A percentile compares a stretch with the other conserved stretches of the same genome.
These are phyloP conservation scores for Drosophila suzukii DNA, from an alignment of 1,140 invertebrate species.

Conservation along the genomic window DNA sequence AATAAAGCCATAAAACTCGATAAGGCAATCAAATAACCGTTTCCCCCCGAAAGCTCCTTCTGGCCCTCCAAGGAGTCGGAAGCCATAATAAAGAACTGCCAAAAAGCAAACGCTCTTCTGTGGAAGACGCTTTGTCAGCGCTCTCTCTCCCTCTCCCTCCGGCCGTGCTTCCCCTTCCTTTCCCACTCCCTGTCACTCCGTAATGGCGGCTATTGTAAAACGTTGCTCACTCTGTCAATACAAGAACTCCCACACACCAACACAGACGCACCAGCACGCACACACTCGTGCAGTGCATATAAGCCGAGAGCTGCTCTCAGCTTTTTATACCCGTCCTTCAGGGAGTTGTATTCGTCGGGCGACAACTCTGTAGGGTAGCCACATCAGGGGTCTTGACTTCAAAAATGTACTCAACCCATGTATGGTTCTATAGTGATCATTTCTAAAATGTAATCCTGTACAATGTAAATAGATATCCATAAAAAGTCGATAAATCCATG, in stretches of 20 bases:
- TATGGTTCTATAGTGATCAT: neutral
- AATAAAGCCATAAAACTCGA: conserved; percentile 79
- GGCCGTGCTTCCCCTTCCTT: neutral
- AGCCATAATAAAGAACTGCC: conserved; percentile 78
- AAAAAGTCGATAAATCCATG: too few relatives aligned
- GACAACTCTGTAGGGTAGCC: conserved; percentile 1
- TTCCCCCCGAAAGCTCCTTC: conserved; percentile 5
- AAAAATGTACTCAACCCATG: too few relatives aligned
- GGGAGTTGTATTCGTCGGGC: neutral
- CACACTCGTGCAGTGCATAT: conserved; percentile 8
- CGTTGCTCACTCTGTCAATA: conserved; percentile 53
- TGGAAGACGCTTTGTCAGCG: conserved; percentile 65
- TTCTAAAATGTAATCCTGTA: too few relatives aligned
- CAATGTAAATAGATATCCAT: too few relatives aligned
- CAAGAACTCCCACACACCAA: conserved; percentile 57
- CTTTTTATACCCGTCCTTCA: conserved; percentile 22
- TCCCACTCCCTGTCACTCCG: conserved; percentile 27
- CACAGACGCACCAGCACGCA: conserved; percentile 16
- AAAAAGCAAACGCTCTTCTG: conserved; percentile 60
- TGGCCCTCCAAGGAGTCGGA: conserved; percentile 28
- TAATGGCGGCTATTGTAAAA: conserved; percentile 57
- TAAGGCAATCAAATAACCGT: conserved; percentile 70
- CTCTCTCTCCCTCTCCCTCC: conserved; percentile 19
- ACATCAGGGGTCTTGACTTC: conserved; percentile 2
- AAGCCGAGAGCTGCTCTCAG: conserved; percentile 20